Evolutionary conservation across 2,113 vertebrate species (phyloP).

Genomic region (Sinocyclocheilus rhinocerous): DNA sequence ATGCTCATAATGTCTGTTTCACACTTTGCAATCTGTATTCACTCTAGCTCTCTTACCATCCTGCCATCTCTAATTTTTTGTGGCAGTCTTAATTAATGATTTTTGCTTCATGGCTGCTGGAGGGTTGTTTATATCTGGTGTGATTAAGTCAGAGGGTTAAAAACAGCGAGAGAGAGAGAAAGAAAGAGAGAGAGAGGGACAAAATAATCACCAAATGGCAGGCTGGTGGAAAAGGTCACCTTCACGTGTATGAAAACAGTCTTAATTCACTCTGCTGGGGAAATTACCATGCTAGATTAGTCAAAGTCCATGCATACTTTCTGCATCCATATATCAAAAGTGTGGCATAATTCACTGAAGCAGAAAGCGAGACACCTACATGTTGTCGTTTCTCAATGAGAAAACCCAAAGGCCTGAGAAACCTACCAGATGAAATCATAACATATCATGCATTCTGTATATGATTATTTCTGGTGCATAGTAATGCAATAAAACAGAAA

Average conservation of each 20-base stretch:
- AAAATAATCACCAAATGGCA: conserved; percentile 76
- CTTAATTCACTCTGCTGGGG: conserved; percentile 74
- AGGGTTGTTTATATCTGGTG: conserved; percentile 76
- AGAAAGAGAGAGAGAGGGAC: not conserved
- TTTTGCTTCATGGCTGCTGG: conserved; percentile 73
- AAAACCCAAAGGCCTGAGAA: conserved; percentile 18
- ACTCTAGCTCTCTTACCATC: conserved; percentile 42
- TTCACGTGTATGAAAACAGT: conserved; percentile 78
- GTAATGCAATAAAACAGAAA: conserved; percentile 25
- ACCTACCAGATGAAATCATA: conserved; percentile 3
- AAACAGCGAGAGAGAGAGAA: conserved; percentile 56
- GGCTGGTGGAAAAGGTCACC: conserved; percentile 79
- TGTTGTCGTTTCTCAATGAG: conserved; percentile 28
- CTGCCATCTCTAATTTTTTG: conserved; percentile 79
- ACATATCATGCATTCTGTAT: not conserved
- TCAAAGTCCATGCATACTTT: conserved; percentile 54
- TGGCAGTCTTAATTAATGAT: conserved; percentile 86
- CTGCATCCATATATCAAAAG: conserved; percentile 52
- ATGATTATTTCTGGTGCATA: conserved; percentile 21
- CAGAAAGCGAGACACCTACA: conserved; percentile 38
- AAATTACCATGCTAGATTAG: conserved; percentile 71
- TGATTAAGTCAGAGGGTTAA: conserved; percentile 79
- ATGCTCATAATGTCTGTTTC: conserved; percentile 70
- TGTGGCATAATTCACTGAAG: conserved; percentile 61
- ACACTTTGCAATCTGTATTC: conserved; percentile 64